Evolutionary conservation across 2,888 invertebrate species (phyloP), one percentile per base, ranked within the genome.

Genomic region (Dryadula phaetusa): DNA sequence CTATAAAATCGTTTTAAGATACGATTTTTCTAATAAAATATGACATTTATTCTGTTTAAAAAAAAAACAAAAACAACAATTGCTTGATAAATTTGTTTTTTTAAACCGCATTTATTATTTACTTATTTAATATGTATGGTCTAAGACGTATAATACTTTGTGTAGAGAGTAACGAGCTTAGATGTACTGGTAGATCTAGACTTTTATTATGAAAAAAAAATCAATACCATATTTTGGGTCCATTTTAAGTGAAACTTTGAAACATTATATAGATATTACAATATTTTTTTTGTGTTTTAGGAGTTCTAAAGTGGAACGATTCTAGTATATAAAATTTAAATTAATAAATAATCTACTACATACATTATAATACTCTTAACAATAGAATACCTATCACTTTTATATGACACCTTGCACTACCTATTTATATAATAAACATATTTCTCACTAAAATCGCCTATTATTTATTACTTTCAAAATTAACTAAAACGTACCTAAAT

Each of bases 131-230:
- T n/a, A 25, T n/a, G 22, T 22, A 22, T 12, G 22, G 32, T 32
- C 4, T 7, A 7, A n/a, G n/a, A n/a, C 4, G 25, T 49, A n/a
- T 25, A 3, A 25, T 8, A 52, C 8, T 52, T 52, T 10, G 28
- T 16, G 40, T 56, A 56, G 56, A 40, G 56, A 22, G 16, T 56
- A 56, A 40, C 40, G 56, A 56, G 56, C 56, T 56, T 56, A 56
- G 22, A 25, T 40, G 12, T 2, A 37, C 12, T 3, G 10, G 10
- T 37, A 37, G 37, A 25, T 40, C 25, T 5, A 34, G n/a, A 7
- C 47, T 7, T 56, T 14, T 16, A 34, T 4, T n/a, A 1, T n/a
- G 10, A 37, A n/a, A 25, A 14, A 14, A 14, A 34, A 34, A 20
- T 37, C 22, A 14, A 7, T 37, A 56, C 56, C 56, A 56, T 22